Evolutionary conservation across 1,140 invertebrate species (phyloP).

Genomic region (Drosophila santomea): DNA sequence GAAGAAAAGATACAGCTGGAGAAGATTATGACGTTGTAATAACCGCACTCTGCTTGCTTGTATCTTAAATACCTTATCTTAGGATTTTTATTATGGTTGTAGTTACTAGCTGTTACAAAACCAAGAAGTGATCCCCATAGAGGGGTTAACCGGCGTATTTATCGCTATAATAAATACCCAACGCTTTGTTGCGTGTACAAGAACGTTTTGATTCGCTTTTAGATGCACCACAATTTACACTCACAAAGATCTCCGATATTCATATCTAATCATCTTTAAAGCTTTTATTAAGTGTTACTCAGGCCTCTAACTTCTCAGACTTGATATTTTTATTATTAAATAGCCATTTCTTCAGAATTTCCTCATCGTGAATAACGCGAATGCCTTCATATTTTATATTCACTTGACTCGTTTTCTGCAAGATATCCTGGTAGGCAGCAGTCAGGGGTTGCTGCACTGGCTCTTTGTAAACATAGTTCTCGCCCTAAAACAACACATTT

Average conservation of each 20-base stretch:
- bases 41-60: not conserved
- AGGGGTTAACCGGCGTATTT: not conserved
- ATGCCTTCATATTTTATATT: constrained; percentile 46
- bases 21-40: constrained; percentile 55
- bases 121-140: not conserved
- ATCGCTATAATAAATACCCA: not conserved
- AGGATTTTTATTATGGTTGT: not conserved
- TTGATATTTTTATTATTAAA: too few species aligned
- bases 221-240: too few species aligned
- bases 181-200: not conserved
- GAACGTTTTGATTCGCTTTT: too few species aligned
- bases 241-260: too few species aligned
- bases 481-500: constrained; percentile 23
- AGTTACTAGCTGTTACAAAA: not conserved
- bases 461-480: constrained; percentile 48
- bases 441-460: constrained; percentile 63
- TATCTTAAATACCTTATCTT: not conserved
- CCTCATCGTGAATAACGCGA: constrained; percentile 33
- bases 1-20: constrained; percentile 26
- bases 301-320: too few species aligned
- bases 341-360: constrained; percentile 3
- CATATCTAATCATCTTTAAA: too few species aligned
- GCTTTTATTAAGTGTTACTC: too few species aligned
- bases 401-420: constrained; percentile 45
- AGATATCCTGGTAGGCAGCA: constrained; percentile 63